Percentiles rank a stretch among this genome's conserved stretches.
These are phyloP conservation scores for Galerucella nymphaeae DNA, from an alignment of 2,888 invertebrate genomes.

Conservation along the genomic window DNA sequence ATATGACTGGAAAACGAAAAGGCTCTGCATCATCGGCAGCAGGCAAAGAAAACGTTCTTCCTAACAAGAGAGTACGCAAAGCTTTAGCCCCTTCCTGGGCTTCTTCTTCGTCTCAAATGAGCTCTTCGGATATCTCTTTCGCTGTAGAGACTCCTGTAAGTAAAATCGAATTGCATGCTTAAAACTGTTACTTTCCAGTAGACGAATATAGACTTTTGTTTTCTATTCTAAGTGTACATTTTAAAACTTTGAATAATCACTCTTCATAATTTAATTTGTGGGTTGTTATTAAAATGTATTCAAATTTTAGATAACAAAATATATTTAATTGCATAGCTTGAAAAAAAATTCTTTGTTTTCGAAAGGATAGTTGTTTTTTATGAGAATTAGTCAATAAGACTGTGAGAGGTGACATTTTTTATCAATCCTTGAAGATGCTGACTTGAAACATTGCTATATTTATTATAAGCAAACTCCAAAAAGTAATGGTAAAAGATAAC, in stretches of 20 bases:
- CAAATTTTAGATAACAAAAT: constrained; percentile 5
- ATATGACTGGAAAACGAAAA: constrained; percentile 65
- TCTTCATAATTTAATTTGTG: background rate
- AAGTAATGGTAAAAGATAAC: no score
- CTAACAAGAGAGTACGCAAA: constrained; percentile 82
- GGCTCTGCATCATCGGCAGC: constrained; percentile 58
- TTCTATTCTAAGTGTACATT: background rate
- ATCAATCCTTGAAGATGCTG: no score
- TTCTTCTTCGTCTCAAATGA: constrained; percentile 58
- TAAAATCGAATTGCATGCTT: constrained; percentile 47
- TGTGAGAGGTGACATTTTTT: no score
- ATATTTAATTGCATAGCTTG: constrained; percentile 3
- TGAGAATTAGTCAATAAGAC: no score
- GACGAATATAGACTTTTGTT: background rate
- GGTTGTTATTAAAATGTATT: background rate
- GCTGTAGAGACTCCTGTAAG: constrained; percentile 82
- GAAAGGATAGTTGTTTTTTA: background rate
- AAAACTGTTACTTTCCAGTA: constrained; percentile 9
- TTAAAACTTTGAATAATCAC: background rate
- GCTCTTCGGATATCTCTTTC: constrained; percentile 73
- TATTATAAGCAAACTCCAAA: no score
- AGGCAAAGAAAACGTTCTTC: constrained; percentile 78
- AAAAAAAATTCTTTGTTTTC: background rate
- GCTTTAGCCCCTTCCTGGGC: constrained; percentile 83
- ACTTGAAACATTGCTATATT: no score